Evolutionary conservation across 2,888 invertebrate genomes (phyloP).

Genomic region (Catocala sponsa): DNA sequence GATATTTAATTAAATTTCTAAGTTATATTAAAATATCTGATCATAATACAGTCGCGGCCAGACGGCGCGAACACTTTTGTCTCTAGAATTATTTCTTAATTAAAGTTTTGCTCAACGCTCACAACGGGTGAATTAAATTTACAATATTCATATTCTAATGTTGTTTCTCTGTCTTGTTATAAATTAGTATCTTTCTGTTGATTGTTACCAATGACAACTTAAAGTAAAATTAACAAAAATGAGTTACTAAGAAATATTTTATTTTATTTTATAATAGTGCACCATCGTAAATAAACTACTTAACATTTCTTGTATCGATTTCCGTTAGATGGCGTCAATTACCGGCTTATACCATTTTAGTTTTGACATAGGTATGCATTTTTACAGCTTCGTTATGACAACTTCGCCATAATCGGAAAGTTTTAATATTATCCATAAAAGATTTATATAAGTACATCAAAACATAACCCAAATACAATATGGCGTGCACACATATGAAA

Average conservation of each 20-base stretch:
- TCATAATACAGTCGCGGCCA: constrained; percentile 48
- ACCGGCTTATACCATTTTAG: no score
- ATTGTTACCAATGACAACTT: no score
- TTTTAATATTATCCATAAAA: no score
- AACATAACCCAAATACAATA: background rate
- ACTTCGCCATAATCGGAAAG: no score
- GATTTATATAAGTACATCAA: background rate
- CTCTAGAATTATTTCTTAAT: constrained; percentile 59
- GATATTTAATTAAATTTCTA: constrained; percentile 52
- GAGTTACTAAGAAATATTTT: no score
- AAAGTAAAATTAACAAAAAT: no score
- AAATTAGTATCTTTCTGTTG: background rate
- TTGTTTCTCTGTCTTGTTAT: constrained; percentile 9
- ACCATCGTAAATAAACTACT: no score
- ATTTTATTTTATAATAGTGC: no score
- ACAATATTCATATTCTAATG: constrained; percentile 41
- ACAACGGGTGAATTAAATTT: constrained; percentile 46
- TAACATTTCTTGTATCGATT: no score
- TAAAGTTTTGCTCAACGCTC: constrained; percentile 50
- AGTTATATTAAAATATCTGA: constrained; percentile 50
- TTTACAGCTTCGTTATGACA: no score
- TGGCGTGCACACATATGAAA: background rate
- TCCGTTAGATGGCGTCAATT: no score
- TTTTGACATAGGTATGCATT: no score
- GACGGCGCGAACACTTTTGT: constrained; percentile 52